Conservation (phyloP, 1,140 invertebrate genomes). For the Leucophenga varia region DNA sequence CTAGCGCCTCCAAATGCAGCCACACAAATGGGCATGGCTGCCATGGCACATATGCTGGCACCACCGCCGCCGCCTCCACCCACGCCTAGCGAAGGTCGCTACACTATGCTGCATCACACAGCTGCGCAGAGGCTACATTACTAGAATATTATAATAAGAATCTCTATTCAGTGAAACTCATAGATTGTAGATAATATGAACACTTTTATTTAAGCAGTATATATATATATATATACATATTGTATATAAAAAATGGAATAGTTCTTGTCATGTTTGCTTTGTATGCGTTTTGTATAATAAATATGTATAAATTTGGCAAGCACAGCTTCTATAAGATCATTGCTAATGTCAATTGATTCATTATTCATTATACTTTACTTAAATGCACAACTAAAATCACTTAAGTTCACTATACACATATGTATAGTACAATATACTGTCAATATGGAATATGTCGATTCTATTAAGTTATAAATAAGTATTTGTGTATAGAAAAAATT, state of each 20-base stretch:
- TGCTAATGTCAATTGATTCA: slow-evolving; percentile 17
- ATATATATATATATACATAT: slow-evolving; percentile 12
- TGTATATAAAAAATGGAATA: slow-evolving; percentile 40
- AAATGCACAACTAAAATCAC: slow-evolving; percentile 40
- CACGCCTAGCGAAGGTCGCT: slow-evolving; percentile 38
- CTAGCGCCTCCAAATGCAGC: slow-evolving; percentile 37
- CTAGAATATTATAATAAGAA: slow-evolving; percentile 11
- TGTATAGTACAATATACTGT: too few relatives aligned
- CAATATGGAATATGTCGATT: too few relatives aligned
- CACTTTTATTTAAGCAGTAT: slow-evolving; percentile 35
- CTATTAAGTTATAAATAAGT: too few relatives aligned
- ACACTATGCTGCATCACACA: slow-evolving; percentile 41
- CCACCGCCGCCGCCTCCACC: slow-evolving; percentile 44
- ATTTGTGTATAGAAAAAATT: slow-evolving; percentile 29
- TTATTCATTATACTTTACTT: slow-evolving; percentile 15
- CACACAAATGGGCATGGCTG: slow-evolving; percentile 40
- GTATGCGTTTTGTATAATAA: slow-evolving; percentile 36
- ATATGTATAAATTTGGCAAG: slow-evolving; percentile 44
- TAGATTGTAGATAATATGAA: slow-evolving; percentile 28
- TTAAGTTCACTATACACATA: slow-evolving; percentile 17
- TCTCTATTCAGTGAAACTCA: neutral
- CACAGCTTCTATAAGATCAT: slow-evolving; percentile 49
- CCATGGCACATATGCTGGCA: slow-evolving; percentile 45
- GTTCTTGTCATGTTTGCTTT: slow-evolving; percentile 38
- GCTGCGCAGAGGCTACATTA: slow-evolving; percentile 37